Percentiles rank a stretch among this genome's conserved stretches.
Conservation (phyloP, 2,113 vertebrate genomes). For the Campylomormyrus numenius region DNA sequence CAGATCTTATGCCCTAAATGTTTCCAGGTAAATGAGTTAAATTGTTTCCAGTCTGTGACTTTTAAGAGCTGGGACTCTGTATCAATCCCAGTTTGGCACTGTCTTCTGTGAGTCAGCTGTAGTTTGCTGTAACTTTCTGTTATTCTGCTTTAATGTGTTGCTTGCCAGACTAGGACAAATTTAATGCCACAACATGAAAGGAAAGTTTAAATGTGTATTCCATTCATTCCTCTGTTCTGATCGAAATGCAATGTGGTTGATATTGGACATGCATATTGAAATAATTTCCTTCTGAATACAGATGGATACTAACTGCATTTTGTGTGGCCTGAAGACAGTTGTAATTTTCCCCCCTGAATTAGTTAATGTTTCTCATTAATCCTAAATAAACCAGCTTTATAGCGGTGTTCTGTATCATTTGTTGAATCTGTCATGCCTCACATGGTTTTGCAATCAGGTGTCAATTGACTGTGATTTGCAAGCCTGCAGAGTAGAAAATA, state of each 20-base stretch:
- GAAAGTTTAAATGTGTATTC: not conserved
- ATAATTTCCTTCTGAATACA: not conserved
- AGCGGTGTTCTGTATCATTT: not conserved
- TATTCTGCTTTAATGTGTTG: not conserved
- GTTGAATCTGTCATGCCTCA: not conserved
- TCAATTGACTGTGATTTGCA: not conserved
- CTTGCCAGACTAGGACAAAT: not conserved
- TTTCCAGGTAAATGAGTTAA: constrained; percentile 10
- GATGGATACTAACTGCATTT: not conserved
- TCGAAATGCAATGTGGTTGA: not conserved
- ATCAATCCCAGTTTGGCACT: constrained; percentile 7
- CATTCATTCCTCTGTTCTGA: not conserved
- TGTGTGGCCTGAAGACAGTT: not conserved
- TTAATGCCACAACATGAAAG: not conserved
- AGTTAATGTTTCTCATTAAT: not conserved
- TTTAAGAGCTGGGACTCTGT: constrained; percentile 10
- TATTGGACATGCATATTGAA: not conserved
- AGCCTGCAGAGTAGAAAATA: not conserved
- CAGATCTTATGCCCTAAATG: not conserved
- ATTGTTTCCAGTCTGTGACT: constrained; percentile 12
- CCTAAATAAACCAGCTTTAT: no score
- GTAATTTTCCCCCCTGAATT: not conserved
- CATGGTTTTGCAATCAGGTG: not conserved
- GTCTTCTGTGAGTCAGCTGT: not conserved
- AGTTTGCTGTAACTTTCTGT: not conserved